Percentiles rank a stretch among this genome's conserved stretches.
Evolutionary conservation across 2,888 invertebrate species (phyloP).

Genomic region (Xylota segnis): DNA sequence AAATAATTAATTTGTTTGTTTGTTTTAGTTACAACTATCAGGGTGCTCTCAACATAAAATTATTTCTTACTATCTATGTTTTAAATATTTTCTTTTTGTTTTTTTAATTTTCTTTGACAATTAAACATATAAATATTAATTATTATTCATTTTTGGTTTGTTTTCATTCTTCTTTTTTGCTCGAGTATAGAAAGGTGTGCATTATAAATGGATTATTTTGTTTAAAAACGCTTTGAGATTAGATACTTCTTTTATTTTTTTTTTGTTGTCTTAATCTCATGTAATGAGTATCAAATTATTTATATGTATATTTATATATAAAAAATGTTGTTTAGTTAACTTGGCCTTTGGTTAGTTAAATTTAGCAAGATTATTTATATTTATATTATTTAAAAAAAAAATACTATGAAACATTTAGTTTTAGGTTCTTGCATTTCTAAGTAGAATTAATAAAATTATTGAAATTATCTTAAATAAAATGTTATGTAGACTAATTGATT

Average conservation of each 20-base stretch:
- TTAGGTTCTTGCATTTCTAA: conserved; percentile 67
- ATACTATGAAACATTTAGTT: conserved; percentile 67
- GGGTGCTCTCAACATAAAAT: conserved; percentile 27
- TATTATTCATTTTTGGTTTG: conserved; percentile 78
- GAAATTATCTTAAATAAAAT: conserved; percentile 77
- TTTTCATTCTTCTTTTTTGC: conserved; percentile 67
- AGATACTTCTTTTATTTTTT: conserved; percentile 68
- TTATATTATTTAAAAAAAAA: conserved; percentile 65
- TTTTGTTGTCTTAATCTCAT: conserved; percentile 48
- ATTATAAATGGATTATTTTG: conserved; percentile 77
- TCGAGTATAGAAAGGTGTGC: conserved; percentile 62
- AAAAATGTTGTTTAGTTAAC: conserved; percentile 82
- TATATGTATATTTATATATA: conserved; percentile 73
- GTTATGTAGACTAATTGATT: conserved; percentile 78
- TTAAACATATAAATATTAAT: conserved; percentile 74
- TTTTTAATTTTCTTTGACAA: conserved; percentile 56
- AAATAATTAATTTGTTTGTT: conserved; percentile 7
- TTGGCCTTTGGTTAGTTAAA: conserved; percentile 85
- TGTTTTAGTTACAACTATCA: conserved; percentile 48
- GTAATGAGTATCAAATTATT: conserved; percentile 70
- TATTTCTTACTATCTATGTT: conserved; percentile 31
- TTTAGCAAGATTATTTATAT: conserved; percentile 79
- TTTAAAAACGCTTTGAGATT: conserved; percentile 65
- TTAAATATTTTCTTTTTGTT: conserved; percentile 6
- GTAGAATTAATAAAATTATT: conserved; percentile 58